Evolutionary conservation across 2,797 vertebrate genomes (phyloP), one percentile per base, ranked within the genome.

Genomic region (Danio albolineatus): DNA sequence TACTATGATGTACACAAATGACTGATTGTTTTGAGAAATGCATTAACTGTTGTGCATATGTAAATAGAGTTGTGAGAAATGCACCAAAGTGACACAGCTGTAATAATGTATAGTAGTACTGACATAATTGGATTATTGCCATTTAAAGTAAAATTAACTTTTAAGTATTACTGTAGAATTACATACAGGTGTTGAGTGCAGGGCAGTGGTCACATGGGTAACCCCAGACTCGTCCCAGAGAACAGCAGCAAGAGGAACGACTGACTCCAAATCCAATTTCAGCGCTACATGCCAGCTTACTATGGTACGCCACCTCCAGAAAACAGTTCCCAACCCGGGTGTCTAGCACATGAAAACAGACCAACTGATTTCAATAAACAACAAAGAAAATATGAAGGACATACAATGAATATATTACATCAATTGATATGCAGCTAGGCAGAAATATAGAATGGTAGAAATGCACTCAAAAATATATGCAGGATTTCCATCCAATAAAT

Each of bases 231-330:
- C 86, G 93, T 70, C 95, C 95, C 74, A 92, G 84, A 0, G 94
- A 95, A 85, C 95, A 96, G 89, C 95, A 95, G 84, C 95, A 96
- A 0, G 94, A 95, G 7, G 95, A 95, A 14, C 92, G 93, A 60
- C 93, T 94, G 76, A 95, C 94, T 41, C 91, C 94, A 77, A 95
- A 91, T 0, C 95, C 95, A 13, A 94, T 91, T 86, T 96, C 95
- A 0, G 92, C 95, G 72, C 89, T 93, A 87, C 95, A 96, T 43
- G 91, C 93, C 2, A 95, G 87, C 59, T 90, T 90, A 1, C 91
- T 92, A 0, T 88, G 90, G 4, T 28, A 14, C 16, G 7, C 49
- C 28, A 54, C 89, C 82, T 94, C 94, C 80, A 95, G 86, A 79
- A 92, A 96, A 87, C 95, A 96, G 69, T 92, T 95, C 48, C 94